These are phyloP conservation scores for Uropsilus gracilis DNA, from an alignment of 2,113 vertebrate species.

Conservation along the genomic window DNA sequence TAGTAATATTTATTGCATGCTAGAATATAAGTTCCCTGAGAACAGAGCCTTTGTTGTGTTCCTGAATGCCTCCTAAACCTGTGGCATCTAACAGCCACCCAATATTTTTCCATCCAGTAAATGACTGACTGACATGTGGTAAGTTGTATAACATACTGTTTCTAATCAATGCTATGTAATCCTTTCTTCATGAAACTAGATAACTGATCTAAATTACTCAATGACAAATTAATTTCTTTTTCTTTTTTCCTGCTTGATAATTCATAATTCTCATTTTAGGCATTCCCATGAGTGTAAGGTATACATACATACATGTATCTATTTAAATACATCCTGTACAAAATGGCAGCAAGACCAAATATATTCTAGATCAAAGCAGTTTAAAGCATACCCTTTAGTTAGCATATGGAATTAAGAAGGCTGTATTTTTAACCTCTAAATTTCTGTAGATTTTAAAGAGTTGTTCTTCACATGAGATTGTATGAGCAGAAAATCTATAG, in stretches of 20 bases:
- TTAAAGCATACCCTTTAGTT: neutral
- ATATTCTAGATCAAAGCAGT: neutral
- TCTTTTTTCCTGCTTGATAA: neutral
- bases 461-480: slow-evolving; percentile 8
- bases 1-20: neutral
- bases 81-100: neutral
- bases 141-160: neutral
- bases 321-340: neutral
- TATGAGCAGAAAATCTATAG: neutral
- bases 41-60: neutral
- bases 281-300: neutral
- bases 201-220: neutral
- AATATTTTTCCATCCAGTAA: neutral
- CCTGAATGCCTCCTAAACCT: neutral
- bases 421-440: neutral
- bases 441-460: neutral
- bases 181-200: neutral
- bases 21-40: neutral
- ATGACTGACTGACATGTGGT: neutral
- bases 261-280: neutral
- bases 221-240: slow-evolving; percentile 11
- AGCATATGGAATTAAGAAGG: neutral
- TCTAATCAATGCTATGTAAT: neutral
- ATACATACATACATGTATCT: neutral
- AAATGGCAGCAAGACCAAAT: neutral